phyloP scores from a whole-genome alignment of 2,888 invertebrate genomes.

The Cryptus viduatorius region DNA sequence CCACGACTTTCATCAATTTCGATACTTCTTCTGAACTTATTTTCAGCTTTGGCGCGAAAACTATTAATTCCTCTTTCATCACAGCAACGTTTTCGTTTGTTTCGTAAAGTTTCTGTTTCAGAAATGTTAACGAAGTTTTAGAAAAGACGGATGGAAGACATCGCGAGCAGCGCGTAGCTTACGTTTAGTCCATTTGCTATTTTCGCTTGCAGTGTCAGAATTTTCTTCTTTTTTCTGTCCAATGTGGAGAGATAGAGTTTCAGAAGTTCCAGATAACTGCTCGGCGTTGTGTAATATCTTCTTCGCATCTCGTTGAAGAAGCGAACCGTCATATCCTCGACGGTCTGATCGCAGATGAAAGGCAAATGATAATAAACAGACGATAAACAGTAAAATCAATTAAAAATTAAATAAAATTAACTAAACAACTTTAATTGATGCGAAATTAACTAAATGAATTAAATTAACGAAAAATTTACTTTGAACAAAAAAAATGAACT shows the following conservation, averaged over 20 bases:
- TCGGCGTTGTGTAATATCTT: slow-evolving; percentile 96
- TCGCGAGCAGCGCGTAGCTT: slow-evolving; percentile 79
- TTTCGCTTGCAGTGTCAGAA: slow-evolving; percentile 88
- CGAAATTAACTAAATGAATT: no score
- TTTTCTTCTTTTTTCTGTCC: slow-evolving; percentile 89
- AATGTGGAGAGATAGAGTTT: slow-evolving; percentile 92
- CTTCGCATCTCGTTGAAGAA: slow-evolving; percentile 94
- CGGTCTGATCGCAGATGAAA: slow-evolving; percentile 87
- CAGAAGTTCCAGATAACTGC: slow-evolving; percentile 94
- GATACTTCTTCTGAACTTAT: slow-evolving; percentile 92
- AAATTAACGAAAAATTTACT: no score
- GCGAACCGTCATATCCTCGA: slow-evolving; percentile 91
- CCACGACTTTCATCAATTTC: slow-evolving; percentile 90
- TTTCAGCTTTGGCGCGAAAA: slow-evolving; percentile 93
- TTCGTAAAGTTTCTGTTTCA: slow-evolving; percentile 90
- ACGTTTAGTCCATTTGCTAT: slow-evolving; percentile 91
- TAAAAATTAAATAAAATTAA: neutral
- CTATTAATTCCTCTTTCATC: slow-evolving; percentile 94
- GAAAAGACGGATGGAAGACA: neutral
- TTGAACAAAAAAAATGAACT: neutral
- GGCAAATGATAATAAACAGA: slow-evolving; percentile 14
- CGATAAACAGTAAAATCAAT: neutral
- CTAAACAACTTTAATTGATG: no score
- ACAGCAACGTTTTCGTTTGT: slow-evolving; percentile 92
- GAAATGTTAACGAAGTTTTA: neutral